Conservation (phyloP, 1,140 invertebrate species). For the Plodia interpunctella region DNA sequence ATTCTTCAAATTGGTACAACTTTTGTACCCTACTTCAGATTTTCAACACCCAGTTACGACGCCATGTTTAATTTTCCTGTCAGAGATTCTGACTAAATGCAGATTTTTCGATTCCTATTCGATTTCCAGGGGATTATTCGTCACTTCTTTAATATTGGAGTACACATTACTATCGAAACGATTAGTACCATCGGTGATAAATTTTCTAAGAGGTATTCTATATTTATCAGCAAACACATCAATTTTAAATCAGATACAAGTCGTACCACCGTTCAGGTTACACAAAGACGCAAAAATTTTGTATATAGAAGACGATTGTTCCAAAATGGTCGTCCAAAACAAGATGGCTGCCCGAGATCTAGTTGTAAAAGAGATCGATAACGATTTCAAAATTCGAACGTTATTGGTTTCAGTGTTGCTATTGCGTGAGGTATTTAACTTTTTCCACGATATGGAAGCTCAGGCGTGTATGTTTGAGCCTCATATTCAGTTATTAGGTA, state of each 20-base stretch:
- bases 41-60: slow-evolving; percentile 91
- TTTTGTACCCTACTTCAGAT: slow-evolving; percentile 92
- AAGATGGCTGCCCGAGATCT: slow-evolving; percentile 73
- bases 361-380: slow-evolving; percentile 68
- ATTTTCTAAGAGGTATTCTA: slow-evolving; percentile 85
- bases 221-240: slow-evolving; percentile 80
- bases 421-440: slow-evolving; percentile 77
- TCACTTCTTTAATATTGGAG: slow-evolving; percentile 86
- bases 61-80: slow-evolving; percentile 89
- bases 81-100: slow-evolving; percentile 84
- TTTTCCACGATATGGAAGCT: slow-evolving; percentile 76
- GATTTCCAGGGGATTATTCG: slow-evolving; percentile 87
- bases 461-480: slow-evolving; percentile 67
- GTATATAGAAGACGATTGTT: slow-evolving; percentile 74
- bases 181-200: slow-evolving; percentile 86
- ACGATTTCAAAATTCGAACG: slow-evolving; percentile 80
- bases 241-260: slow-evolving; percentile 76
- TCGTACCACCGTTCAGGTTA: slow-evolving; percentile 82
- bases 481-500: slow-evolving; percentile 57
- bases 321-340: slow-evolving; percentile 46
- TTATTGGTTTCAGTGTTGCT: slow-evolving; percentile 77
- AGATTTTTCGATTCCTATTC: slow-evolving; percentile 81
- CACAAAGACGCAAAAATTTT: slow-evolving; percentile 75
- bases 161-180: slow-evolving; percentile 89
- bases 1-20: slow-evolving; percentile 86